Conservation (phyloP, 2,797 vertebrate species). For the Crenuchus spilurus region DNA sequence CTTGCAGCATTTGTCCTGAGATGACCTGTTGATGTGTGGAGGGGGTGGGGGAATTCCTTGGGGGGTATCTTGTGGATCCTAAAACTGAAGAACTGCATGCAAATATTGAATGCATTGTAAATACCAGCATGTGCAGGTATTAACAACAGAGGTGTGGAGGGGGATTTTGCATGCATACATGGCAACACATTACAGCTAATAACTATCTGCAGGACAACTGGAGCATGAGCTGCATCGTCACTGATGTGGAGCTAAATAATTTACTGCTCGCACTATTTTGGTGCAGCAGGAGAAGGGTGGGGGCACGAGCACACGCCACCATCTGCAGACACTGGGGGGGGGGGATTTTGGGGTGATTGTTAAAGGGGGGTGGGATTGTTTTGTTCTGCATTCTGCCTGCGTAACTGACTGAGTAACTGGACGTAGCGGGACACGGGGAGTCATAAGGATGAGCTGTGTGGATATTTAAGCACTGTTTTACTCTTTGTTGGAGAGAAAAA, state of each 20-base stretch:
- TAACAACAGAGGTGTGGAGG: not conserved
- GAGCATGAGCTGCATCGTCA: not conserved
- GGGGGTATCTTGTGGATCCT: constrained; percentile 12
- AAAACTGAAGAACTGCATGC: too few species aligned
- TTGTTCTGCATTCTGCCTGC: not conserved
- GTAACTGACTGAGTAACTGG: too few species aligned
- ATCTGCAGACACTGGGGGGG: not conserved
- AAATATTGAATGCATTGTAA: too few species aligned
- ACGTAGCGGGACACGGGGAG: too few species aligned
- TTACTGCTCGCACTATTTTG: not conserved
- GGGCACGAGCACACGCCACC: not conserved
- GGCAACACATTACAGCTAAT: too few species aligned
- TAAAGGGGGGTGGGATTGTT: not conserved
- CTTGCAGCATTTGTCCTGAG: constrained; percentile 77
- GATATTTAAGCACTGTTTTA: too few species aligned
- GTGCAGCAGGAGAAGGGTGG: not conserved
- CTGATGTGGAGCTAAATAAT: not conserved
- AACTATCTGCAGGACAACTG: not conserved
- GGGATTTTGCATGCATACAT: not conserved
- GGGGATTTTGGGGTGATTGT: not conserved
- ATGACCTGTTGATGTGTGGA: constrained; percentile 84
- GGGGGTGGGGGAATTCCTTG: constrained; percentile 68
- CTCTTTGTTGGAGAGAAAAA: too few species aligned
- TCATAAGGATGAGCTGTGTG: too few species aligned
- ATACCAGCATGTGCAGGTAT: too few species aligned